Base-by-base conservation (phyloP, 2,888 invertebrate species). In the Cataglyphis cursor region DNA sequence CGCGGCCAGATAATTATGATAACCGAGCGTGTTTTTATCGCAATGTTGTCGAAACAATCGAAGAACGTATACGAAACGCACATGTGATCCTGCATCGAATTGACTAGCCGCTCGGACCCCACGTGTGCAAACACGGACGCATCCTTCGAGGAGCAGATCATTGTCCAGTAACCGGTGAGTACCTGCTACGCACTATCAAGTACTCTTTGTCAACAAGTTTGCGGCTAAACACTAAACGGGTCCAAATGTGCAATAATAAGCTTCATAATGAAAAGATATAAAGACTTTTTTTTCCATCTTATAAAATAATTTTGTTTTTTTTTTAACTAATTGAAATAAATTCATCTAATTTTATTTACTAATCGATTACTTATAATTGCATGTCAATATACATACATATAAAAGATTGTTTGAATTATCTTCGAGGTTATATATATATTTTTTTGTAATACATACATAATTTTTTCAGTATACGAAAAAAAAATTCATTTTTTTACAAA, bases 141-240 rank as follows among this genome's bases (percentile, higher is more conserved):
- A 24, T 70, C 21, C 72, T 78, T 80, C 78, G 31, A 76, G 54
- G 4, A 72, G 18, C 64, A 57, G 28, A 61, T 78, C 59, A 35
- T 35, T 61, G 59, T 61, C 35, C 72, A 72, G 18, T 48, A 44
- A 72, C 35, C 78, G 78, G 78, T 80, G 59, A 80, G 78, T 80
- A 72, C 24, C 48, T 31, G 59, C 78, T 59, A n/a, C 38, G 41
- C 28, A 21, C 28, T 44, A 61, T 72, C 44, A 41, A 72, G 59
- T 72, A 24, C 21, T 12, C 59, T 78, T 70, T 68, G 72, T 59
- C 72, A 66, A 12, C 9, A 18, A 44, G 31, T 70, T 62, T 38
- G 66, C 31, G 21, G 21, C 3, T 64, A 48, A 74, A 74, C 24
- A 24, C 6, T 64, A 48, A 75, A 75, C 38, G 24, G 10, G 6